These are phyloP conservation scores for Bufo bufo DNA, from an alignment of 2,113 vertebrate species.

Conservation along the genomic window DNA sequence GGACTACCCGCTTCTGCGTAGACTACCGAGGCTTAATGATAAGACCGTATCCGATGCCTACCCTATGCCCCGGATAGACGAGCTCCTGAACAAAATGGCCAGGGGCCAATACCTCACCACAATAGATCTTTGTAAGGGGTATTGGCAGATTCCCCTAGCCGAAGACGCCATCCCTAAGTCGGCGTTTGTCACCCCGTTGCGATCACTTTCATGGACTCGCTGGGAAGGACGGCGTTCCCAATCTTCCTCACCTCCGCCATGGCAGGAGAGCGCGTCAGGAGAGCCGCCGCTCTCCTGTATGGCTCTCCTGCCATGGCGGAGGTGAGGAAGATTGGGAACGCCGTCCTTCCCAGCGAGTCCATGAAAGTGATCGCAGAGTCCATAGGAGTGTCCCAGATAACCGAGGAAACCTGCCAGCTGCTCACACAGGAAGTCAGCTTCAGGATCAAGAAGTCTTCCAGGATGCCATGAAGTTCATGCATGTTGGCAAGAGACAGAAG, in stretches of 20 bases:
- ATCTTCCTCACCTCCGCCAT: conserved; percentile 91
- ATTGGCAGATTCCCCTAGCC: too few species aligned
- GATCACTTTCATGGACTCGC: conserved; percentile 90
- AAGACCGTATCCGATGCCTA: too few species aligned
- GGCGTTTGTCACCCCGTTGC: too few species aligned
- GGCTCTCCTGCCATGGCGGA: conserved; percentile 80
- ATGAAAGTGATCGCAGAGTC: conserved; percentile 92
- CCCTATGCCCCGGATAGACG: too few species aligned
- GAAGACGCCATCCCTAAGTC: too few species aligned
- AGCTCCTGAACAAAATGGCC: too few species aligned
- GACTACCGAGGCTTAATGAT: too few species aligned
- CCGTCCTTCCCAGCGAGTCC: conserved; percentile 84
- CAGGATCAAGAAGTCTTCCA: conserved; percentile 89
- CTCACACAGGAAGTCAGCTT: conserved; percentile 92
- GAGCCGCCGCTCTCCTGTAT: conserved; percentile 43
- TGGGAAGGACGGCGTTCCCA: conserved; percentile 81
- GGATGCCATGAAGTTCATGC: conserved; percentile 93
- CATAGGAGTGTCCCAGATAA: conserved; percentile 83
- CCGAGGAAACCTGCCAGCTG: conserved; percentile 87
- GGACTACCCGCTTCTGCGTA: too few species aligned
- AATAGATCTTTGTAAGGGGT: too few species aligned
- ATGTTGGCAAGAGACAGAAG: conserved; percentile 87
- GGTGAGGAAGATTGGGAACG: conserved; percentile 83
- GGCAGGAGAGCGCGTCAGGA: conserved; percentile 59
- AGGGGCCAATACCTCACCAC: too few species aligned